Conservation (phyloP, 2,113 vertebrate genomes). For the Melanotaenia duboulayi region DNA sequence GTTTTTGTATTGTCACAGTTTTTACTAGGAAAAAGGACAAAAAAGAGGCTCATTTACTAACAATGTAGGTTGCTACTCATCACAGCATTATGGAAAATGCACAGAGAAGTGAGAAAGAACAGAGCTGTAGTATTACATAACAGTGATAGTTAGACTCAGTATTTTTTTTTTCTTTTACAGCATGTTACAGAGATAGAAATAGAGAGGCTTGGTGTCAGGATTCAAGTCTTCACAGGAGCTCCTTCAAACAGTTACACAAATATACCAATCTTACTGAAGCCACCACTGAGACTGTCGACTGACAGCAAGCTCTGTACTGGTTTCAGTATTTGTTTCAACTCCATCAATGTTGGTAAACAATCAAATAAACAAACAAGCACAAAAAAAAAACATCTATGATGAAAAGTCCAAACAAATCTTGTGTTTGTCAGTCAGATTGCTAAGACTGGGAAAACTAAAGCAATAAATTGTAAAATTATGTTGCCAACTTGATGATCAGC, state of each 20-base stretch:
- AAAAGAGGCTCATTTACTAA: constrained; percentile 3
- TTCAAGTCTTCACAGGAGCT: constrained; percentile 28
- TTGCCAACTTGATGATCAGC: too few relatives aligned
- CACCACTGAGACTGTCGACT: constrained; percentile 16
- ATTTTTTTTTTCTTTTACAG: background rate
- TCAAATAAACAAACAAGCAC: too few relatives aligned
- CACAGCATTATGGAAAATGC: background rate
- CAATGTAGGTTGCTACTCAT: constrained; percentile 1
- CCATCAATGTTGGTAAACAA: background rate
- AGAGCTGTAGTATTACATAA: constrained; percentile 24
- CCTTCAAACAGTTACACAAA: constrained; percentile 20
- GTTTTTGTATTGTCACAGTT: background rate
- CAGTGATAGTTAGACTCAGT: constrained; percentile 5
- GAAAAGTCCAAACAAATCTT: background rate
- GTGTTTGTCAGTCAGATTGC: constrained; percentile 5
- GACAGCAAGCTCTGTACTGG: constrained; percentile 16
- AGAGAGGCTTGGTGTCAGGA: constrained; percentile 11
- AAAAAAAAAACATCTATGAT: background rate
- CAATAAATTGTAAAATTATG: background rate
- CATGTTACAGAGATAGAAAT: constrained; percentile 10
- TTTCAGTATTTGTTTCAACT: constrained; percentile 37
- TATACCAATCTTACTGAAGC: constrained; percentile 30
- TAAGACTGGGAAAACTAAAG: background rate
- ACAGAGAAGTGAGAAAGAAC: constrained; percentile 1
- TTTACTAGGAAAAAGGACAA: background rate